A percentile compares a stretch with the other conserved stretches of the same genome.
phyloP scores from a whole-genome alignment of 2,888 invertebrate genomes.

The Neoitamus cyanurus region DNA sequence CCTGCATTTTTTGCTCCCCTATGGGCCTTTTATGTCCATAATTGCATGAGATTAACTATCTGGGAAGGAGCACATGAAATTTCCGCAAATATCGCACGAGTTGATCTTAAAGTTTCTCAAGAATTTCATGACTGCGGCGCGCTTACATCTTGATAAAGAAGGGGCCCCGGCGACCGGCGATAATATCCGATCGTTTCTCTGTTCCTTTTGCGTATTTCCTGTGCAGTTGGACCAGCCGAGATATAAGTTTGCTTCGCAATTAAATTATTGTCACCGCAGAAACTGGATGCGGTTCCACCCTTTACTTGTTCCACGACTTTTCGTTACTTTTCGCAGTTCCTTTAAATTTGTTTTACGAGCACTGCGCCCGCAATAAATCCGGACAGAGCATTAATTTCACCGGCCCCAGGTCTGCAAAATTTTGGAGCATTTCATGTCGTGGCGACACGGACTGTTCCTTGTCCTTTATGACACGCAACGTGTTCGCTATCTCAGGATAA shows the following conservation, averaged over 20 bases:
- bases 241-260: neutral
- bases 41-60: conserved; percentile 11
- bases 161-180: neutral
- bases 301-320: conserved; percentile 23
- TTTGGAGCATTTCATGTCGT: neutral
- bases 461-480: conserved; percentile 34
- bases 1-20: neutral
- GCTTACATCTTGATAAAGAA: neutral
- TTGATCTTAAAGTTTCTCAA: conserved; percentile 11
- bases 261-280: conserved; percentile 39
- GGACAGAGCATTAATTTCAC: neutral
- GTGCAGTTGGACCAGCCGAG: neutral
- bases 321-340: neutral
- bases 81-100: conserved; percentile 14
- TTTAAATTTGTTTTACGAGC: conserved; percentile 10
- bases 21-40: conserved; percentile 1
- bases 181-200: neutral
- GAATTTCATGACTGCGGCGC: conserved; percentile 2
- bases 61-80: neutral
- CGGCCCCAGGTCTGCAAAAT: neutral
- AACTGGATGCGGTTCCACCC: neutral
- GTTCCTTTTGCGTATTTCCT: neutral
- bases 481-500: conserved; percentile 26
- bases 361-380: neutral
- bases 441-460: neutral